phyloP scores from a whole-genome alignment of 2,888 invertebrate species.

The Leptinotarsa tumamoca region DNA sequence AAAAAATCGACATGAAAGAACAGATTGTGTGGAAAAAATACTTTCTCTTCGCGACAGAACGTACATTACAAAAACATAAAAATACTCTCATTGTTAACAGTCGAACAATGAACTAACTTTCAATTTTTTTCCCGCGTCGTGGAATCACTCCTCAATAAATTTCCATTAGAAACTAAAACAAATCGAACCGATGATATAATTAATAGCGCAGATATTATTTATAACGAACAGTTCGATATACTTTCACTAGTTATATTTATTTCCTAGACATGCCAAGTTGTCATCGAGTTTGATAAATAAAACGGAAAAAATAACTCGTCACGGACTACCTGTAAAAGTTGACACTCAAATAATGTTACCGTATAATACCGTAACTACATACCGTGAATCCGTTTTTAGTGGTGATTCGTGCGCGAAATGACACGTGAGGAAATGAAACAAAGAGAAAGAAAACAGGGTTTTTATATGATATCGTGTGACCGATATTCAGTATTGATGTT shows the following conservation, averaged over 20 bases:
- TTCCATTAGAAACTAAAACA: slow-evolving; percentile 25
- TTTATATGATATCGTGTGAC: slow-evolving; percentile 9
- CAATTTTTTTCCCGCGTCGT: slow-evolving; percentile 8
- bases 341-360: slow-evolving; percentile 25
- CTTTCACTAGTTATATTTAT: slow-evolving; percentile 35
- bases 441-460: slow-evolving; percentile 13
- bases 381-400: slow-evolving; percentile 35
- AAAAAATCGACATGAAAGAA: slow-evolving; percentile 1
- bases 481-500: neutral
- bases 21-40: neutral
- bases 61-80: neutral
- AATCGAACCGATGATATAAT: slow-evolving; percentile 24
- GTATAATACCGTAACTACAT: slow-evolving; percentile 26
- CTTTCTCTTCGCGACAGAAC: slow-evolving; percentile 10
- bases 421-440: slow-evolving; percentile 21
- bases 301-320: slow-evolving; percentile 33
- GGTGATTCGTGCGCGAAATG: slow-evolving; percentile 29
- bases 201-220: slow-evolving; percentile 33
- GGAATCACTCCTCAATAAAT: slow-evolving; percentile 9
- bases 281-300: slow-evolving; percentile 30
- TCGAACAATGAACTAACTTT: slow-evolving; percentile 21
- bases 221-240: slow-evolving; percentile 16
- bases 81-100: slow-evolving; percentile 5
- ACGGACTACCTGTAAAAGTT: slow-evolving; percentile 35
- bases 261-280: slow-evolving; percentile 31